Conservation (phyloP, 2,888 invertebrate genomes). For the Athrips mouffetella region DNA sequence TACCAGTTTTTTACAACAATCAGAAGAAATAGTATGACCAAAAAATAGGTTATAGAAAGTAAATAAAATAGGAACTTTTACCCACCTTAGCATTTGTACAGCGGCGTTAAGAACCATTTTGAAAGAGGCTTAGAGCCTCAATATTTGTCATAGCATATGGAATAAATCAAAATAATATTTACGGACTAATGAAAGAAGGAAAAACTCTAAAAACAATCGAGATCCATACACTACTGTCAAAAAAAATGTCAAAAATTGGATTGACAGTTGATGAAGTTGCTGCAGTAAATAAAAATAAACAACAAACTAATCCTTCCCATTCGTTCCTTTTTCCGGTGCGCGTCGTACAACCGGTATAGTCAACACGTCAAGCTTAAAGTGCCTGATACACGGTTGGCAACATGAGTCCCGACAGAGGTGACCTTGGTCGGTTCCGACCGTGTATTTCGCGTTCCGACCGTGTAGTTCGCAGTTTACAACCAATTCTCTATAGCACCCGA, state of each 20-base stretch:
- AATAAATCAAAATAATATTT: conserved; percentile 48
- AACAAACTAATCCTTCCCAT: neutral
- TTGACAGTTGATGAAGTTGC: conserved; percentile 6
- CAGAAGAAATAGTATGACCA: neutral
- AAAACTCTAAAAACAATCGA: conserved; percentile 69
- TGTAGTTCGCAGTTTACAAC: too few species aligned
- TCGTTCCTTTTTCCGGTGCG: conserved; percentile 1
- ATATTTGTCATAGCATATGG: conserved; percentile 71
- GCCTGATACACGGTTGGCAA: too few species aligned
- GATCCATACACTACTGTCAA: conserved; percentile 27
- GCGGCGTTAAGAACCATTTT: conserved; percentile 87
- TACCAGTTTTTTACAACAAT: too few species aligned
- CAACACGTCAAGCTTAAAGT: too few species aligned
- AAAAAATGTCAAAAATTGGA: conserved; percentile 14
- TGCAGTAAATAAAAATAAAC: neutral
- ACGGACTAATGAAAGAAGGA: conserved; percentile 41
- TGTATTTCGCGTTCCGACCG: too few species aligned
- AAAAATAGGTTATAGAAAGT: conserved; percentile 6
- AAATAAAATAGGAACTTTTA: conserved; percentile 23
- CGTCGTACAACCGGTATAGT: too few species aligned
- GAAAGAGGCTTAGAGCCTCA: conserved; percentile 72
- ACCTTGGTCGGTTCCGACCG: too few species aligned
- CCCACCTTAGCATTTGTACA: conserved; percentile 85
- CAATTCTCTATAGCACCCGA: too few species aligned
- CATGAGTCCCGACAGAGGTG: too few species aligned